Conservation (phyloP, 2,113 vertebrate genomes). For the Telmatochromis sp. region DNA sequence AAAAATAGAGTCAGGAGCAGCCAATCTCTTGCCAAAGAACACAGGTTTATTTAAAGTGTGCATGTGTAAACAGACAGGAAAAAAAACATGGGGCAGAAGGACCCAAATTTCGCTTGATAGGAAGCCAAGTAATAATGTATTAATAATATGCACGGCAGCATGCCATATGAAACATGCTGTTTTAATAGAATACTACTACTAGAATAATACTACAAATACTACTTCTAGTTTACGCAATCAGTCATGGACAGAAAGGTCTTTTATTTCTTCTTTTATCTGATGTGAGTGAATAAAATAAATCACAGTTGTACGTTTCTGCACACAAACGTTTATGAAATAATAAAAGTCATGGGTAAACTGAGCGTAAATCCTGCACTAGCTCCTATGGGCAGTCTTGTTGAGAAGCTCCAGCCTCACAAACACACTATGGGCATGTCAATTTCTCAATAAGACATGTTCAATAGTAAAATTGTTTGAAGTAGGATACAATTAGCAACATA, state of each 20-base stretch:
- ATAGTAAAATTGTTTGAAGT: background rate
- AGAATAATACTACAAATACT: background rate
- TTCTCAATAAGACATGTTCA: background rate
- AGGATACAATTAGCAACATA: background rate
- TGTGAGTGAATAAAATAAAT: background rate
- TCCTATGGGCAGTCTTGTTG: background rate
- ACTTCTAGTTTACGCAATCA: background rate
- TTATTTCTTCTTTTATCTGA: background rate
- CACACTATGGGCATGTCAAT: background rate
- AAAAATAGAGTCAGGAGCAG: background rate
- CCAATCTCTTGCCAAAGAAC: background rate
- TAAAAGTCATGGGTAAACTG: background rate
- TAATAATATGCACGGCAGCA: conserved; percentile 5
- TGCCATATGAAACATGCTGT: background rate
- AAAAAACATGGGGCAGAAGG: background rate
- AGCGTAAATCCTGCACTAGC: background rate
- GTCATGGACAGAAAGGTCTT: background rate
- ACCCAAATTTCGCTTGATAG: background rate
- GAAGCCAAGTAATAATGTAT: conserved; percentile 6
- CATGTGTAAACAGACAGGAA: background rate
- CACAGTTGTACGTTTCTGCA: background rate
- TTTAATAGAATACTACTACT: background rate
- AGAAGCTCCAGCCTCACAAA: background rate
- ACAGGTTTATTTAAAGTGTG: background rate
- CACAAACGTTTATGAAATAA: background rate